Percentiles rank a stretch among this genome's conserved stretches.
These are phyloP conservation scores for Ictalurus punctatus DNA, from an alignment of 2,113 vertebrate species.

Conservation along the genomic window DNA sequence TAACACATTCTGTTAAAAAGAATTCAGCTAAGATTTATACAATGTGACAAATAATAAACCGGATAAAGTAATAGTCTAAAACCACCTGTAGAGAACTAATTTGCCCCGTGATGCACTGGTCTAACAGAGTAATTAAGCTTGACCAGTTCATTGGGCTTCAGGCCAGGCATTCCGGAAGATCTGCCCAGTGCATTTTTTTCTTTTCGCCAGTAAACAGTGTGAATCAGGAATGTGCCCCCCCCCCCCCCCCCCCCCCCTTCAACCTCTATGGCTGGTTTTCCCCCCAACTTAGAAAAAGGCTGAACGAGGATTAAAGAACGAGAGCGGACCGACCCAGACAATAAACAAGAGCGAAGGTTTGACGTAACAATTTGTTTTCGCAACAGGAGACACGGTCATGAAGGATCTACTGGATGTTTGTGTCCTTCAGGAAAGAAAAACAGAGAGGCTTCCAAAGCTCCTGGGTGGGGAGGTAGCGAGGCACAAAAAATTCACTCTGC, in stretches of 20 bases:
- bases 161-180: not conserved
- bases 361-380: slow-evolving; percentile 45
- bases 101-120: not conserved
- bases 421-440: slow-evolving; percentile 46
- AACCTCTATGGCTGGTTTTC: not conserved
- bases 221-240: not conserved
- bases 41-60: not conserved
- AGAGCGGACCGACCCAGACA: slow-evolving; percentile 3
- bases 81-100: not conserved
- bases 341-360: slow-evolving; percentile 17
- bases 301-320: not conserved
- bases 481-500: not conserved
- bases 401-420: slow-evolving; percentile 35
- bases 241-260: not conserved
- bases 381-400: slow-evolving; percentile 16
- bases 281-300: not conserved
- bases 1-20: not conserved
- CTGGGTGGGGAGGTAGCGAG: slow-evolving; percentile 39
- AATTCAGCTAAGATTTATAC: not conserved
- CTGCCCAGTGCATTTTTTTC: not conserved
- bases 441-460: slow-evolving; percentile 33
- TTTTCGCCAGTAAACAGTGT: slow-evolving; percentile 10
- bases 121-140: slow-evolving; percentile 30
- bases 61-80: not conserved
- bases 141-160: slow-evolving; percentile 22